Conservation (phyloP, 2,888 invertebrate genomes). For the Drosophila histrio region DNA sequence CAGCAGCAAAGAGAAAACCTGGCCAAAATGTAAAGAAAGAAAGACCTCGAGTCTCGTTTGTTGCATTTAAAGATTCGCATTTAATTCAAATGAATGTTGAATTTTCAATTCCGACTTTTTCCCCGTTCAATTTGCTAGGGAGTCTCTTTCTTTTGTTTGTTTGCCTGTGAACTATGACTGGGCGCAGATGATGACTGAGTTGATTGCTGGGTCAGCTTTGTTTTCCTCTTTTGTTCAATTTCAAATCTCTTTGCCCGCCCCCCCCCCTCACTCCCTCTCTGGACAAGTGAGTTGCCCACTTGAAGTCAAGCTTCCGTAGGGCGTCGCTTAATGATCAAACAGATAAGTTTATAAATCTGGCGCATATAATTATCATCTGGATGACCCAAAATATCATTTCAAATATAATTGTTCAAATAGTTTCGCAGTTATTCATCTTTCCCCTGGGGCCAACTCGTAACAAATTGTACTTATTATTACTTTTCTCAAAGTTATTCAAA, state of each 20-base stretch:
- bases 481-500: conserved; percentile 38
- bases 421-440: conserved; percentile 12
- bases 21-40: conserved; percentile 37
- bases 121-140: conserved; percentile 13
- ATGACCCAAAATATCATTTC: conserved; percentile 70
- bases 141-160: conserved; percentile 22
- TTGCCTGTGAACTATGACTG: conserved; percentile 75
- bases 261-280: neutral
- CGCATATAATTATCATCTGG: conserved; percentile 62
- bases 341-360: conserved; percentile 15
- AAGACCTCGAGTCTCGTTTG: conserved; percentile 26
- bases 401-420: conserved; percentile 22
- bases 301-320: conserved; percentile 62
- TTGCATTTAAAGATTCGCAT: conserved; percentile 68
- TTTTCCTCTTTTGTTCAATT: conserved; percentile 53
- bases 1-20: conserved; percentile 26
- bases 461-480: conserved; percentile 54
- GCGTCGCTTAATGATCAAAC: conserved; percentile 62
- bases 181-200: conserved; percentile 54
- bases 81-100: conserved; percentile 80
- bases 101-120: conserved; percentile 62
- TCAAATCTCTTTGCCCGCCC: conserved; percentile 16
- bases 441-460: conserved; percentile 17
- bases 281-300: conserved; percentile 45
- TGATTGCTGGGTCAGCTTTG: conserved; percentile 32